phyloP scores from a whole-genome alignment of 2,888 invertebrate genomes.

The Parnassius apollo region DNA sequence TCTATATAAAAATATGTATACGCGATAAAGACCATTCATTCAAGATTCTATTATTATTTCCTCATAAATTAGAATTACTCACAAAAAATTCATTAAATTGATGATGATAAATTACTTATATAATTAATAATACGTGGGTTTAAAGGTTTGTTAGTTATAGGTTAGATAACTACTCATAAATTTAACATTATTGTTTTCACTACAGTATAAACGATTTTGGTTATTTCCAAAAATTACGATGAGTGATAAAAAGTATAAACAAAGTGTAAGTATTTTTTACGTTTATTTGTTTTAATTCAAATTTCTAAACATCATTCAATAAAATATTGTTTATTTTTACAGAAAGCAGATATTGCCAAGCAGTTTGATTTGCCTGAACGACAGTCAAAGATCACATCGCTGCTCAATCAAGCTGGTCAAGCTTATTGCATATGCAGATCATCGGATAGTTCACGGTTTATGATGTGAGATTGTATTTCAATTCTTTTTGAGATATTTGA shows the following conservation, averaged over 20 bases:
- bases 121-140: too few relatives aligned
- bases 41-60: too few relatives aligned
- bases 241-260: constrained; percentile 68
- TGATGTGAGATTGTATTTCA: constrained; percentile 87
- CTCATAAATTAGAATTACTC: too few relatives aligned
- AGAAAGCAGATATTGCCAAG: constrained; percentile 94
- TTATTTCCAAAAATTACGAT: constrained; percentile 38
- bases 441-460: constrained; percentile 95
- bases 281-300: not conserved
- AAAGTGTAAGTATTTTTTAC: constrained; percentile 57
- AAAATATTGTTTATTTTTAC: constrained; percentile 36
- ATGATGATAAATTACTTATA: too few relatives aligned
- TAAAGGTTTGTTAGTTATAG: too few relatives aligned
- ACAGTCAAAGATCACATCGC: constrained; percentile 93
- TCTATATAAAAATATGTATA: too few relatives aligned
- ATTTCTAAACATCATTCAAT: constrained; percentile 2
- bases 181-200: too few relatives aligned
- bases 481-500: not conserved
- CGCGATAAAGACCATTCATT: too few relatives aligned
- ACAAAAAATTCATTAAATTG: too few relatives aligned
- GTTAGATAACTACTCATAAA: too few relatives aligned
- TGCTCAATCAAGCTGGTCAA: constrained; percentile 93
- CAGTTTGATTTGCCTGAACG: constrained; percentile 94
- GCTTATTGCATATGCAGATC: constrained; percentile 97
- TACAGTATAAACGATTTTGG: too few relatives aligned